Base-by-base conservation (phyloP, 2,113 vertebrate genomes). In the Porphyrio hochstetteri region DNA sequence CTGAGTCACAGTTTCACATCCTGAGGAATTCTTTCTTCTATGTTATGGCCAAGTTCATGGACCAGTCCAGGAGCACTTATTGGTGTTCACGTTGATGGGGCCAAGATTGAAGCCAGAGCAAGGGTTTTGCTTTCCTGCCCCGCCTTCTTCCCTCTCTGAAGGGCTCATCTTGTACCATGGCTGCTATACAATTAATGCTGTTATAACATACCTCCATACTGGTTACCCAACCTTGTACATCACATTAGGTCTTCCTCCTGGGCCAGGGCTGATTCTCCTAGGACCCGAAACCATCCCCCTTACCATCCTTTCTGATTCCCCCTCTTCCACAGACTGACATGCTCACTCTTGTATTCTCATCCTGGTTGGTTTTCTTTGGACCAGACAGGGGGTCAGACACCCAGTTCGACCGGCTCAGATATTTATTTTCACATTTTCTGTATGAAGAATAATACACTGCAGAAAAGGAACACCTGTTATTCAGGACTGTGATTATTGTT, bases 301-400 rank as follows among this genome's bases (percentile, higher is more conserved):
- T 53, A 19, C 16, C 20, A 44, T 33, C 0, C 2, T 57, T 25
- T 29, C 20, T 27, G 9, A 8, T 81, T 40, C 5, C 2, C 18
- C 11, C 4, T 53, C 29, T 57, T 75, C 5, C 25, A 64, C 9
- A 3, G 46, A 16, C 11, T 35, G 40, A 36, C 7, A 48, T 1
- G 7, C 29, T 44, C 21, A 13, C 4, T 52, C 17, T 23, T 72
- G 19, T 35, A 38, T 42, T 72, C 23, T 46, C 7, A 52, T 28
- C 8, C 27, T 1, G 13, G 24, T 4, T 13, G 13, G 3, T 5
- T 44, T 42, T 42, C 46, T 61, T 78, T 53, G 31, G 40, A 69
- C 46, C 13, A 61, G 36, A 19, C 1, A 0, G 9, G 27, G 16
- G 78, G 16, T 69, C 10, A 81, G 25, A 14, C 15, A 52, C 0